These are phyloP conservation scores for Orientallactaga bullata DNA, from an alignment of 2,113 vertebrate genomes.

Conservation along the genomic window DNA sequence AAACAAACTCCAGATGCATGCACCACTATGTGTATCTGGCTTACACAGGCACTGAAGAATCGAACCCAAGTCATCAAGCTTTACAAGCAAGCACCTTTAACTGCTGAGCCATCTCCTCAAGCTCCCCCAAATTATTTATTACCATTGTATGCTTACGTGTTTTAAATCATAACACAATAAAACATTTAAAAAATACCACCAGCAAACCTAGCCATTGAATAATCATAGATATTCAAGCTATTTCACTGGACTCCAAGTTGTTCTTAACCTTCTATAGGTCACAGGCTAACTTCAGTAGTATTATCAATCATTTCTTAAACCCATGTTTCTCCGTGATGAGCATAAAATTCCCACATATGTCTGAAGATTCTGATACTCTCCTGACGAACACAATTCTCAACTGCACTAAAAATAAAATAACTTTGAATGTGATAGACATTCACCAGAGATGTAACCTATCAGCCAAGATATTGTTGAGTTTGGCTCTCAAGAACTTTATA, in stretches of 20 bases:
- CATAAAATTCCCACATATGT: neutral
- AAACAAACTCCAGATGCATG: too few relatives aligned
- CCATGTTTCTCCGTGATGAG: slow-evolving; percentile 23
- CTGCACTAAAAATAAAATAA: slow-evolving; percentile 56
- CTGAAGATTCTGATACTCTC: slow-evolving; percentile 27
- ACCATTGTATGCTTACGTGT: neutral
- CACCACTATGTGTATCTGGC: too few relatives aligned
- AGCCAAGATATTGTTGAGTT: slow-evolving; percentile 5
- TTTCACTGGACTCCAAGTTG: slow-evolving; percentile 48
- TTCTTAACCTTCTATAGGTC: slow-evolving; percentile 47
- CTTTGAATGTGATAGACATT: slow-evolving; percentile 15
- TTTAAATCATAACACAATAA: slow-evolving; percentile 31
- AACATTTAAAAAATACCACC: slow-evolving; percentile 37
- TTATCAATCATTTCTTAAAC: slow-evolving; percentile 59
- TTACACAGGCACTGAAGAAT: too few relatives aligned
- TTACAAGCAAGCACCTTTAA: too few relatives aligned
- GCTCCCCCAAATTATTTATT: neutral
- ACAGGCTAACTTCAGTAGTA: neutral
- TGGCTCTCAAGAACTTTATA: neutral
- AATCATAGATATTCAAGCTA: slow-evolving; percentile 32
- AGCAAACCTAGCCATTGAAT: slow-evolving; percentile 48
- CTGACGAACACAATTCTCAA: slow-evolving; percentile 12
- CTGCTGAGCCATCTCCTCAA: too few relatives aligned
- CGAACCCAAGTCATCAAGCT: too few relatives aligned
- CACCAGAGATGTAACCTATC: slow-evolving; percentile 16